These are phyloP conservation scores for Triplophysa tibetana DNA, from an alignment of 2,113 vertebrate genomes.

Conservation along the genomic window DNA sequence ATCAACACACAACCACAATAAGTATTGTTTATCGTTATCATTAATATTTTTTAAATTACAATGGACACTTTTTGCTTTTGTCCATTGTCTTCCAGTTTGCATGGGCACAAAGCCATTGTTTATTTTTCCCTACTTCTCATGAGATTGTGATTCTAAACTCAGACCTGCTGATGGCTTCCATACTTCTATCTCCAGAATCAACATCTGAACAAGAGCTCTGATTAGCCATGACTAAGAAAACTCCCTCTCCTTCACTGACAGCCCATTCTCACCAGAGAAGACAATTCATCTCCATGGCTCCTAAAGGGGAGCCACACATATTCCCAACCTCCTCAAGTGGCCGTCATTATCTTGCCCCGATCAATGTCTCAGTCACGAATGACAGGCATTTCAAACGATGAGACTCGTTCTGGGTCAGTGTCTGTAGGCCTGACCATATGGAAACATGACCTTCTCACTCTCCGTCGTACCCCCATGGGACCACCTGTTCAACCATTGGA, in stretches of 20 bases:
- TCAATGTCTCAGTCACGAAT: slow-evolving; percentile 40
- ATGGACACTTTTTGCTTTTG: too few relatives aligned
- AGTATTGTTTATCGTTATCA: too few relatives aligned
- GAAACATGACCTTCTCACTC: slow-evolving; percentile 31
- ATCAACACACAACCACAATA: too few relatives aligned
- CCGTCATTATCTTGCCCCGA: slow-evolving; percentile 47
- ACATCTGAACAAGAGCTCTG: slow-evolving; percentile 34
- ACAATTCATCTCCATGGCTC: slow-evolving; percentile 27
- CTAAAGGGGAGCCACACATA: not conserved
- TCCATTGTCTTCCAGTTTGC: not conserved
- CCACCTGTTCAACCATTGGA: slow-evolving; percentile 21
- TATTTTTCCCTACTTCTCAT: not conserved
- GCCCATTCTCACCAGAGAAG: not conserved
- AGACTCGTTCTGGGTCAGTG: slow-evolving; percentile 20
- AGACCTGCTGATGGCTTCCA: slow-evolving; percentile 18
- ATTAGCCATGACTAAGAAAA: slow-evolving; percentile 24
- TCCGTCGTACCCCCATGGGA: slow-evolving; percentile 14
- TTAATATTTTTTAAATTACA: too few relatives aligned
- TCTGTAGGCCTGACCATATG: slow-evolving; percentile 23
- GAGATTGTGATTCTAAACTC: not conserved
- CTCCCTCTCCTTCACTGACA: not conserved
- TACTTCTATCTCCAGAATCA: slow-evolving; percentile 4
- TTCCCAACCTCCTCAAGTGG: slow-evolving; percentile 39
- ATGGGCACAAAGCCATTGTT: not conserved
- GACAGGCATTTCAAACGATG: slow-evolving; percentile 31